Evolutionary conservation across 2,797 vertebrate species (phyloP).

Genomic region (Myripristis jacobus): DNA sequence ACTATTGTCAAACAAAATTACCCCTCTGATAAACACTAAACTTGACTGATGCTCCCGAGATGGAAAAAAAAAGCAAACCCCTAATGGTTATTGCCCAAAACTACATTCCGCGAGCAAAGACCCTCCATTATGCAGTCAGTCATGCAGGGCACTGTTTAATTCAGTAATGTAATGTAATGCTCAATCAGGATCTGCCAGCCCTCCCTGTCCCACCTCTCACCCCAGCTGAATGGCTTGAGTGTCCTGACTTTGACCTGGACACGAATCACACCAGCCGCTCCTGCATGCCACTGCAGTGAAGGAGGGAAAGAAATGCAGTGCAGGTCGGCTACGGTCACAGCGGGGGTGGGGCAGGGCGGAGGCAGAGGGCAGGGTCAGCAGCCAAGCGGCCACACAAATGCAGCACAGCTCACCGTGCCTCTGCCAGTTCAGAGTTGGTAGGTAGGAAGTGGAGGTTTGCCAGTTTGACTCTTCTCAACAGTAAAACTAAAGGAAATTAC

Average conservation of each 20-base stretch:
- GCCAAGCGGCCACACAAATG: neutral
- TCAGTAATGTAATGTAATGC: neutral
- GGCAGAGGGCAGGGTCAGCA: neutral
- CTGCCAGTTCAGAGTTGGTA: neutral
- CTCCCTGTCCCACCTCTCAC: neutral
- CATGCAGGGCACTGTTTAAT: neutral
- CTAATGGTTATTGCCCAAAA: neutral
- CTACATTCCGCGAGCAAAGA: neutral
- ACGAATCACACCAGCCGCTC: slow-evolving; percentile 17
- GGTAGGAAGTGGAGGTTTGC: too few species aligned
- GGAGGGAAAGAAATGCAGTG: slow-evolving; percentile 19
- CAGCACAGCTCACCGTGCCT: neutral
- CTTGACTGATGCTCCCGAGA: neutral
- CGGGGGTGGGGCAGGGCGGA: neutral
- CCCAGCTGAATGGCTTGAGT: slow-evolving; percentile 15
- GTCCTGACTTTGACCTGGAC: slow-evolving; percentile 25
- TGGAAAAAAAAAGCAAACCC: neutral
- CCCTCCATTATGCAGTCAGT: too few species aligned
- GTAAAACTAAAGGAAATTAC: too few species aligned
- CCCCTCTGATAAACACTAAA: neutral
- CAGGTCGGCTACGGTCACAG: neutral
- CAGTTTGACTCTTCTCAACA: too few species aligned
- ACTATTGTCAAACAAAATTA: neutral
- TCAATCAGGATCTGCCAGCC: neutral
- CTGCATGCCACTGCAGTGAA: slow-evolving; percentile 15